These are phyloP conservation scores for Pecten maximus DNA, from an alignment of 2,888 invertebrate species.

Conservation along the genomic window DNA sequence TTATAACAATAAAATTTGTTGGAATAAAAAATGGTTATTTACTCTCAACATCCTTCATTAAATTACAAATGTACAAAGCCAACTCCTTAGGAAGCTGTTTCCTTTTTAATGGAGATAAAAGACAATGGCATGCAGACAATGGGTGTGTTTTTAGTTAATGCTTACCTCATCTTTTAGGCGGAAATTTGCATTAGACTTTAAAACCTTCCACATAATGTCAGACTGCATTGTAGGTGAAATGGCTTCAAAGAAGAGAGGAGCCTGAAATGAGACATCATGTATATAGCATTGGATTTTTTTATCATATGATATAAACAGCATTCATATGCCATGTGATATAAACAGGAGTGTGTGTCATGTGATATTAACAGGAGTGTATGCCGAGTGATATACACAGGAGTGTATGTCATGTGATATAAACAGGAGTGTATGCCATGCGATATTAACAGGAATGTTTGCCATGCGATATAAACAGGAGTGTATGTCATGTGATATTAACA, in stretches of 20 bases:
- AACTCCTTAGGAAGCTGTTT: too few relatives aligned
- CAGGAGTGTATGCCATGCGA: background rate
- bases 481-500: too few relatives aligned
- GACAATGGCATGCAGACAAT: background rate
- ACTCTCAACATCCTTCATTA: too few relatives aligned
- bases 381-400: background rate
- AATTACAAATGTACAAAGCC: too few relatives aligned
- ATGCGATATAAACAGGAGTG: too few relatives aligned
- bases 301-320: background rate
- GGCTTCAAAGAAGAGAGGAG: constrained; percentile 76
- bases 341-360: too few relatives aligned
- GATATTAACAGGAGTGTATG: background rate
- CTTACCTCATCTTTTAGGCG: constrained; percentile 74
- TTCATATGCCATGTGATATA: too few relatives aligned
- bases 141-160: background rate
- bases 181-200: constrained; percentile 70
- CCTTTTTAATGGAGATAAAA: too few relatives aligned
- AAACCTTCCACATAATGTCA: constrained; percentile 69
- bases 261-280: constrained; percentile 62
- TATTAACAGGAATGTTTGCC: too few relatives aligned
- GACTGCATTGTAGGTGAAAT: constrained; percentile 64
- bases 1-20: too few relatives aligned
- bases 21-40: too few relatives aligned
- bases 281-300: background rate
- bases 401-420: background rate